A percentile compares a stretch with the other conserved stretches of the same genome.
Conservation (phyloP, 1,140 invertebrate species). For the Atopsyche davidsoni region DNA sequence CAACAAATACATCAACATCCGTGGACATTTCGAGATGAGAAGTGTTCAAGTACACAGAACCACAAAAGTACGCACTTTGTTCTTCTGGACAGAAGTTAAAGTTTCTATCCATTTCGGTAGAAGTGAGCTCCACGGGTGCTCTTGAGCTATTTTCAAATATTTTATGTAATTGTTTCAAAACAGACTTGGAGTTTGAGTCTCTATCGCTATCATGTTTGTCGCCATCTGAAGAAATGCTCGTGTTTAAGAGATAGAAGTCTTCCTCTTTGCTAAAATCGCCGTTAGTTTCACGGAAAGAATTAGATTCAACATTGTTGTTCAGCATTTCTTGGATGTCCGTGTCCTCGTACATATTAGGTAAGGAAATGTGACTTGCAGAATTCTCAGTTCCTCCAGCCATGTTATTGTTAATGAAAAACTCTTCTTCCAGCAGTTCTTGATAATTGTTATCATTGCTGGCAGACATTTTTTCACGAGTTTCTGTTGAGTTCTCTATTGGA, state of each 20-base stretch:
- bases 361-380: conserved; percentile 1
- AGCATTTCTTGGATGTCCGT: conserved; percentile 4
- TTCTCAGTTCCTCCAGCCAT: conserved; percentile 1
- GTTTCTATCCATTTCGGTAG: conserved; percentile 20
- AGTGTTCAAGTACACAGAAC: conserved; percentile 11
- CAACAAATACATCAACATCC: conserved; percentile 29
- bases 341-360: not conserved
- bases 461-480: conserved; percentile 8
- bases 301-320: conserved; percentile 16
- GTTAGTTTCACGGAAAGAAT: conserved; percentile 10
- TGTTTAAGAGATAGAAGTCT: conserved; percentile 17
- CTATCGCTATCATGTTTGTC: conserved; percentile 34
- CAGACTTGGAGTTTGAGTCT: conserved; percentile 30
- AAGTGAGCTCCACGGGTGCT: too few species aligned
- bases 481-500: conserved; percentile 14
- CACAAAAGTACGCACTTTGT: conserved; percentile 23
- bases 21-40: conserved; percentile 30
- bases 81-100: conserved; percentile 21
- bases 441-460: not conserved
- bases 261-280: conserved; percentile 4
- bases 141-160: conserved; percentile 36
- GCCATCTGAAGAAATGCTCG: conserved; percentile 16
- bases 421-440: not conserved
- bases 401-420: conserved; percentile 2
- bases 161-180: conserved; percentile 43